Percentiles rank a stretch among this genome's conserved stretches.
phyloP scores from a whole-genome alignment of 1,140 invertebrate species.

The Caerostris darwini region DNA sequence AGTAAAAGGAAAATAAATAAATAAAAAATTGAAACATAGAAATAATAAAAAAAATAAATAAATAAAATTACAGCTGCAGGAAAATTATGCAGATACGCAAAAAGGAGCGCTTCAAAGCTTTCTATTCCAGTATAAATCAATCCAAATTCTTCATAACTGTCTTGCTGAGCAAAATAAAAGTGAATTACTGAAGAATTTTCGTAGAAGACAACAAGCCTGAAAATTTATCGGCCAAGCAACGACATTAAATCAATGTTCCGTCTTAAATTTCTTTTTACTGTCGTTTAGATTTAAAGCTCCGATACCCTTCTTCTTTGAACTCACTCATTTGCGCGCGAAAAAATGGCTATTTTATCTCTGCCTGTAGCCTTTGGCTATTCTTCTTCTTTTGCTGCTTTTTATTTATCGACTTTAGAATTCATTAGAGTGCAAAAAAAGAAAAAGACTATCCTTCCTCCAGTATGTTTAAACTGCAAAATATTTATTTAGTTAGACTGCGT shows the following conservation, averaged over 20 bases:
- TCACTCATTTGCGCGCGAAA: slow-evolving; percentile 64
- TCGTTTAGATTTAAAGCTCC: slow-evolving; percentile 74
- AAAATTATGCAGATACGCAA: slow-evolving; percentile 67
- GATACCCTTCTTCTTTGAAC: slow-evolving; percentile 40
- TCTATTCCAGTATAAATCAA: slow-evolving; percentile 66
- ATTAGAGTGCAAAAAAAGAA: slow-evolving; percentile 16
- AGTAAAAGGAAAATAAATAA: neutral
- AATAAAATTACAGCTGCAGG: neutral
- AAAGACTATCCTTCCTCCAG: neutral
- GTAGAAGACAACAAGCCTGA: neutral
- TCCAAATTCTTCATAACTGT: slow-evolving; percentile 73
- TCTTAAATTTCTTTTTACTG: slow-evolving; percentile 75
- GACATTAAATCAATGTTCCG: slow-evolving; percentile 73
- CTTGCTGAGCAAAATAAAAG: slow-evolving; percentile 61
- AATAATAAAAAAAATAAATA: slow-evolving; percentile 12
- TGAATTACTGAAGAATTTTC: slow-evolving; percentile 50
- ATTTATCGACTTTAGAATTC: slow-evolving; percentile 9
- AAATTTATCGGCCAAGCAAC: slow-evolving; percentile 63
- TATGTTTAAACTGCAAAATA: slow-evolving; percentile 53
- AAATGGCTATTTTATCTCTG: slow-evolving; percentile 66
- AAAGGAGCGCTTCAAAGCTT: slow-evolving; percentile 37
- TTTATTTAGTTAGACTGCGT: slow-evolving; percentile 28
- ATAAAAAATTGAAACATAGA: neutral
- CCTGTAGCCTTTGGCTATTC: slow-evolving; percentile 39
- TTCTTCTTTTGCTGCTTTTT: slow-evolving; percentile 20